Percentiles rank a stretch among this genome's conserved stretches.
Evolutionary conservation across 2,797 vertebrate genomes (phyloP).

Genomic region (Rallus crepitans): DNA sequence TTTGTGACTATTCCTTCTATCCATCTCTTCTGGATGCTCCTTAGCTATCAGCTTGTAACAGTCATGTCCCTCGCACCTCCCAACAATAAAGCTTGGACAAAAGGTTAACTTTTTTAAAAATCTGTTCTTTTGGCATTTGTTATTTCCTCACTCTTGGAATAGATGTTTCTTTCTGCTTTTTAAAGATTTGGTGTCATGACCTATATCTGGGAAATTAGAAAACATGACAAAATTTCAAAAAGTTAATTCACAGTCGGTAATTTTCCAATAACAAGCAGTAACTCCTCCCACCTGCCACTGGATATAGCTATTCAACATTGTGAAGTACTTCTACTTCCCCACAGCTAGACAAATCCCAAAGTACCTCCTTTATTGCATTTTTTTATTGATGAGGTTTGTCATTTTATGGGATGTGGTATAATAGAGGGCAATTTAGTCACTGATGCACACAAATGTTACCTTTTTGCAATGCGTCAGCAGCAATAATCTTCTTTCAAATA

Average conservation of each 20-base stretch:
- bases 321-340: slow-evolving; percentile 30
- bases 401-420: slow-evolving; percentile 62
- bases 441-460: slow-evolving; percentile 69
- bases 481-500: slow-evolving; percentile 58
- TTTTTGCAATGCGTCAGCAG: slow-evolving; percentile 61
- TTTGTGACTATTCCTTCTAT: background rate
- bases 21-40: background rate
- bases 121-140: background rate
- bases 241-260: background rate
- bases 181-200: background rate
- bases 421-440: slow-evolving; percentile 68
- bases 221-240: background rate
- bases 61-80: no score
- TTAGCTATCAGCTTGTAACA: background rate
- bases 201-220: background rate
- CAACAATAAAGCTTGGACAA: background rate
- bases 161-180: background rate
- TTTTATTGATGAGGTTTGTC: slow-evolving; percentile 70
- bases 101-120: background rate
- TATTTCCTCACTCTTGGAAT: background rate
- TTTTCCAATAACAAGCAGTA: background rate
- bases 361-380: slow-evolving; percentile 19
- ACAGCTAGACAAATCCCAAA: slow-evolving; percentile 48
- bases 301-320: slow-evolving; percentile 8
- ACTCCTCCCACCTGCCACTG: slow-evolving; percentile 29